A percentile compares a stretch with the other conserved stretches of the same genome.
Evolutionary conservation across 2,888 invertebrate genomes (phyloP).

Genomic region (Scaptomyza tumidula): DNA sequence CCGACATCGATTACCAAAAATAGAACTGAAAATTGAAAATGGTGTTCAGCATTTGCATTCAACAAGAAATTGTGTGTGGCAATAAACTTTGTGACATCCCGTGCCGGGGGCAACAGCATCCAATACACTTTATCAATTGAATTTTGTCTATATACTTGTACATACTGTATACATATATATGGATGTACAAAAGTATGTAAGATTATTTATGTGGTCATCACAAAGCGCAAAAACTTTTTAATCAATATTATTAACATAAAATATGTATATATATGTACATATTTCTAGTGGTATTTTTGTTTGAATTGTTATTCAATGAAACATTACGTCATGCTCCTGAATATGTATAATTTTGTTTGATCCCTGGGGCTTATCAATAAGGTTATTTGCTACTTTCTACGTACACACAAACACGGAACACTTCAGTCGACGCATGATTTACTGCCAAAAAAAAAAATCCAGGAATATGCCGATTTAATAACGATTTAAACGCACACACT

Average conservation of each 20-base stretch:
- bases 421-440: conserved; percentile 75
- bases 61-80: conserved; percentile 46
- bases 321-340: conserved; percentile 74
- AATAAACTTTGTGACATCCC: conserved; percentile 49
- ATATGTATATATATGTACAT: conserved; percentile 13
- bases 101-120: conserved; percentile 62
- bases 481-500: conserved; percentile 24
- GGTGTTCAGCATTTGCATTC: conserved; percentile 38
- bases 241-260: conserved; percentile 46
- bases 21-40: conserved; percentile 68
- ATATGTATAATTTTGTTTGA: conserved; percentile 57
- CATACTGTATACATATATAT: conserved; percentile 5
- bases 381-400: conserved; percentile 68
- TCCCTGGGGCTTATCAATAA: conserved; percentile 65
- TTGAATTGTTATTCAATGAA: conserved; percentile 61
- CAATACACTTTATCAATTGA: conserved; percentile 71
- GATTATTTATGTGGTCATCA: conserved; percentile 47
- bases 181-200: conserved; percentile 17
- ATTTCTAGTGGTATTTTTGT: conserved; percentile 23
- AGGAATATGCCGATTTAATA: conserved; percentile 22
- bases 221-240: conserved; percentile 43
- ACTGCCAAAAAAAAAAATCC: conserved; percentile 13
- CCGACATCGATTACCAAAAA: conserved; percentile 78
- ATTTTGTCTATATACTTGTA: conserved; percentile 53
- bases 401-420: conserved; percentile 83